A percentile compares a stretch with the other conserved stretches of the same genome.
These are phyloP conservation scores for Carcharodon carcharias DNA, from an alignment of 2,797 vertebrate species.

Conservation along the genomic window DNA sequence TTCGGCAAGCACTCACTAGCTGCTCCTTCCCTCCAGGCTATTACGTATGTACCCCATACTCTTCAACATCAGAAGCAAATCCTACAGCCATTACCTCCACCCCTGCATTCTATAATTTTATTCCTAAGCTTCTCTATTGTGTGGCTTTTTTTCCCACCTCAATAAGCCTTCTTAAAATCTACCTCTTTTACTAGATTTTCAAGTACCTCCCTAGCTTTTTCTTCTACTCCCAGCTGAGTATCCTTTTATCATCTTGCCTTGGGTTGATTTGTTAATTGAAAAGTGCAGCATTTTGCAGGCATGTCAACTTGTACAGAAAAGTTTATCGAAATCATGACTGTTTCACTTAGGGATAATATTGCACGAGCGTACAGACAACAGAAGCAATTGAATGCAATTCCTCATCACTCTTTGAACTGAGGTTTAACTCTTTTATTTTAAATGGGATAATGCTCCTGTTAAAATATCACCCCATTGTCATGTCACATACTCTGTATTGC, in stretches of 20 bases:
- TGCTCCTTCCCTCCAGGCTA: background rate
- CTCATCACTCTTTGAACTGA: background rate
- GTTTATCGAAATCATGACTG: background rate
- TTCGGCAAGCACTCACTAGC: background rate
- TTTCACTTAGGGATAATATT: background rate
- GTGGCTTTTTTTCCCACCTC: background rate
- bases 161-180: background rate
- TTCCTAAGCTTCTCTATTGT: background rate
- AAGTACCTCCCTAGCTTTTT: background rate
- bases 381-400: background rate
- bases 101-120: background rate
- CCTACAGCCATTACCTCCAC: background rate
- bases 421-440: background rate
- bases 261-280: background rate
- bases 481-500: background rate
- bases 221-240: background rate
- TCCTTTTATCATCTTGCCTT: background rate
- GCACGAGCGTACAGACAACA: background rate
- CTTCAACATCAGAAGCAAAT: background rate
- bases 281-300: background rate
- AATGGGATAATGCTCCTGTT: background rate
- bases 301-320: background rate
- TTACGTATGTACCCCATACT: background rate
- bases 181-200: background rate
- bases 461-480: background rate